phyloP scores from a whole-genome alignment of 2,888 invertebrate species.

The Ophioninae sp. region DNA sequence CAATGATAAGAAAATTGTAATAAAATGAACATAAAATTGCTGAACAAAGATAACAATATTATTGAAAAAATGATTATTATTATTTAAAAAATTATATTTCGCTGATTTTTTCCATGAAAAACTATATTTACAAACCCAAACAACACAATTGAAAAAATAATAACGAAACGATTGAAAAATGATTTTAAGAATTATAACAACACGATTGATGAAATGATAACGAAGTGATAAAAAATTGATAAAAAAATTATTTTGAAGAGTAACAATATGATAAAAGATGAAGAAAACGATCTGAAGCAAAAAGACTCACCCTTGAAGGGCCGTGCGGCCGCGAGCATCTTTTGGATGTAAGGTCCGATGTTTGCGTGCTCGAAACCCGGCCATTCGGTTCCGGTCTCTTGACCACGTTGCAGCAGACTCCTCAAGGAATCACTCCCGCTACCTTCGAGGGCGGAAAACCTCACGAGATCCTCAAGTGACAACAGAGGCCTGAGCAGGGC shows the following conservation, averaged over 20 bases:
- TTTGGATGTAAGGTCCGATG: constrained; percentile 83
- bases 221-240: not conserved
- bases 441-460: constrained; percentile 82
- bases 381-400: constrained; percentile 81
- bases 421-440: constrained; percentile 82
- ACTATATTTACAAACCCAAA: too few species aligned
- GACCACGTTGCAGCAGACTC: constrained; percentile 81
- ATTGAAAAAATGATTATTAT: too few species aligned
- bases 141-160: not conserved
- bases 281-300: not conserved
- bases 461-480: constrained; percentile 84
- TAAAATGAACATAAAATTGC: too few species aligned
- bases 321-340: constrained; percentile 80
- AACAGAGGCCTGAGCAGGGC: constrained; percentile 83
- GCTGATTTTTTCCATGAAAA: too few species aligned
- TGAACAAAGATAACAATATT: too few species aligned
- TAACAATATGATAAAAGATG: not conserved
- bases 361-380: constrained; percentile 82
- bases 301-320: constrained; percentile 77
- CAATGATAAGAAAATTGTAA: too few species aligned
- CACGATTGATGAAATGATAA: not conserved
- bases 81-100: too few species aligned
- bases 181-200: too few species aligned
- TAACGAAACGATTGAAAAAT: not conserved
- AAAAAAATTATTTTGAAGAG: not conserved